phyloP scores from a whole-genome alignment of 2,888 invertebrate species.

The Empis livida region DNA sequence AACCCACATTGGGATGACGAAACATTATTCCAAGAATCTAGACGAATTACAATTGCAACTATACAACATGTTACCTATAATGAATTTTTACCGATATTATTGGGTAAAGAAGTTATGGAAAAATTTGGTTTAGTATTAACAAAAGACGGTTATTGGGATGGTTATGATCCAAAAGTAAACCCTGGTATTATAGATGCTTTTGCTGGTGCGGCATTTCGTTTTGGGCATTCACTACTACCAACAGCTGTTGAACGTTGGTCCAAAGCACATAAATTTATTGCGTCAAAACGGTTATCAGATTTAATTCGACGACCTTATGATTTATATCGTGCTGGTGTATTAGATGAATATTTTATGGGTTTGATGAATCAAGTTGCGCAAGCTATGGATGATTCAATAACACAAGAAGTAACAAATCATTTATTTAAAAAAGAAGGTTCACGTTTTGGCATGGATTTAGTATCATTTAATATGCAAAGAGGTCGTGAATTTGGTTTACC shows the following conservation, averaged over 20 bases:
- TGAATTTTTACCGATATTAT: constrained; percentile 75
- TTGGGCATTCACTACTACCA: constrained; percentile 80
- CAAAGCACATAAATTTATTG: constrained; percentile 88
- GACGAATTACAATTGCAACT: constrained; percentile 72
- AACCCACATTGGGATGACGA: constrained; percentile 94
- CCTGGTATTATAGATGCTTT: constrained; percentile 82
- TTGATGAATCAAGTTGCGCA: constrained; percentile 89
- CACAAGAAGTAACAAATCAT: constrained; percentile 81
- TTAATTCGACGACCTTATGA: constrained; percentile 81
- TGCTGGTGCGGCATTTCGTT: constrained; percentile 83
- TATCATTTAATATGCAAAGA: constrained; percentile 86
- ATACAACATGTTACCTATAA: constrained; percentile 85
- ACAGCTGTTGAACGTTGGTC: constrained; percentile 90
- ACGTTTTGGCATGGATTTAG: constrained; percentile 76
- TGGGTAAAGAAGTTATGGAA: constrained; percentile 84
- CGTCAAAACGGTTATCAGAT: constrained; percentile 77
- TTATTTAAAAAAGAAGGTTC: constrained; percentile 65
- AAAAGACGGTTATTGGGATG: constrained; percentile 50
- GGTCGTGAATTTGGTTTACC: constrained; percentile 85
- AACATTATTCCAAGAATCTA: constrained; percentile 75
- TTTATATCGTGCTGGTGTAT: constrained; percentile 76
- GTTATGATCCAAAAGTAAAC: constrained; percentile 68
- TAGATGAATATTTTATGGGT: constrained; percentile 88
- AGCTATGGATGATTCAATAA: constrained; percentile 90
- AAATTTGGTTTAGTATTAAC: constrained; percentile 75